Conservation (phyloP, 2,888 invertebrate species). For the Phasia obesa region DNA sequence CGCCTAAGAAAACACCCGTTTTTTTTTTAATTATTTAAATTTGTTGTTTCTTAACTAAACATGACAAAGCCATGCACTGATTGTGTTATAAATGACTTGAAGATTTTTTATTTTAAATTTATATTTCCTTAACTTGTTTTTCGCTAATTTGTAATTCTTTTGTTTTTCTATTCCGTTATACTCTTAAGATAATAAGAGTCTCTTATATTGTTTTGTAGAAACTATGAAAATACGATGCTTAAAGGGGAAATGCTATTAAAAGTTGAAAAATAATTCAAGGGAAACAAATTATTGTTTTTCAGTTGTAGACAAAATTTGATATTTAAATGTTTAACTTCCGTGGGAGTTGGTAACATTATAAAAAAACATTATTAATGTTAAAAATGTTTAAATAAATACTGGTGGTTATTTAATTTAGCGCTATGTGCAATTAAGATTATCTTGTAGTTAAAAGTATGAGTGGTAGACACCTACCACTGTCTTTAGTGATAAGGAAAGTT, state of each 20-base stretch:
- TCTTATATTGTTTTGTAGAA: conserved; percentile 6
- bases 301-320: conserved; percentile 25
- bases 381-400: too few species aligned
- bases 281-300: neutral
- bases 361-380: too few species aligned
- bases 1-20: neutral
- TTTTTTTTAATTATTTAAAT: neutral
- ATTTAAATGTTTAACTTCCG: conserved; percentile 33
- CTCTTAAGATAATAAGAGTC: too few species aligned
- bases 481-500: too few species aligned
- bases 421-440: too few species aligned
- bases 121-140: conserved; percentile 9
- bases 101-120: conserved; percentile 37
- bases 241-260: neutral
- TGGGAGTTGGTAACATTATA: conserved; percentile 28
- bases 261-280: conserved; percentile 35
- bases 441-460: too few species aligned
- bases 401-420: too few species aligned
- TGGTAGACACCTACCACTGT: too few species aligned
- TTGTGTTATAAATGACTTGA: conserved; percentile 57
- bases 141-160: conserved; percentile 43
- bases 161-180: conserved; percentile 4
- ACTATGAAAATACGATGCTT: conserved; percentile 8
- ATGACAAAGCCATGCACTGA: conserved; percentile 69
- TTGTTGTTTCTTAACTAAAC: conserved; percentile 22